These are phyloP conservation scores for Gavia stellata DNA, from an alignment of 2,113 vertebrate species.

Conservation along the genomic window DNA sequence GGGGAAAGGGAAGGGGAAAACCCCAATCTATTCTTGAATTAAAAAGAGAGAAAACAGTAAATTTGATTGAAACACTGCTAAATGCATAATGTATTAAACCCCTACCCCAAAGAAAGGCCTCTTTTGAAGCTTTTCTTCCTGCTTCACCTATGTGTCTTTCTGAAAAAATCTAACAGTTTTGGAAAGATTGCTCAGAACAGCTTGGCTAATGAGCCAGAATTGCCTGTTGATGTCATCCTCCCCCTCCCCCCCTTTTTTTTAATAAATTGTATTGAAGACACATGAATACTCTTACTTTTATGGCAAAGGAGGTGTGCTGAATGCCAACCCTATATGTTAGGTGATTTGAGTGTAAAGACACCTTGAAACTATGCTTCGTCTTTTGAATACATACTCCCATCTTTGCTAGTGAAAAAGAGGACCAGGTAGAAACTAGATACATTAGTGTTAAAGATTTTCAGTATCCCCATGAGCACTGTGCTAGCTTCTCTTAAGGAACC, in stretches of 20 bases:
- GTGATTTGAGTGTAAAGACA: neutral
- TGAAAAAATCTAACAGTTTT: neutral
- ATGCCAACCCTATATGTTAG: neutral
- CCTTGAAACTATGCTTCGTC: neutral
- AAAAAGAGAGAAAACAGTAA: neutral
- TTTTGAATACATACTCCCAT: neutral
- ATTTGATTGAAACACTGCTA: neutral
- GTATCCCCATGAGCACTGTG: neutral
- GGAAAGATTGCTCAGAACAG: neutral
- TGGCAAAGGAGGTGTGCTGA: neutral
- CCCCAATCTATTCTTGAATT: neutral
- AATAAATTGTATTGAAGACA: neutral
- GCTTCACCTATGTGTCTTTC: neutral
- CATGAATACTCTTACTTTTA: neutral
- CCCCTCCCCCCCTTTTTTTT: neutral
- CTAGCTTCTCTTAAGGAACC: neutral
- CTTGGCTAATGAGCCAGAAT: neutral
- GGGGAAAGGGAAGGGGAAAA: neutral
- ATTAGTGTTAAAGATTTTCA: neutral
- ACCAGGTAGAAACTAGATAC: neutral
- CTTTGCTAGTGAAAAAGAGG: neutral
- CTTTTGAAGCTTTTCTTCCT: neutral
- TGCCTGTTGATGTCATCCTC: neutral
- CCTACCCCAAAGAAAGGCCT: neutral
- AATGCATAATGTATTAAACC: neutral